Percentiles rank a stretch among this genome's conserved stretches.
These are phyloP conservation scores for Meloidogyne floridensis DNA, from an alignment of 1,140 invertebrate species.

Conservation along the genomic window DNA sequence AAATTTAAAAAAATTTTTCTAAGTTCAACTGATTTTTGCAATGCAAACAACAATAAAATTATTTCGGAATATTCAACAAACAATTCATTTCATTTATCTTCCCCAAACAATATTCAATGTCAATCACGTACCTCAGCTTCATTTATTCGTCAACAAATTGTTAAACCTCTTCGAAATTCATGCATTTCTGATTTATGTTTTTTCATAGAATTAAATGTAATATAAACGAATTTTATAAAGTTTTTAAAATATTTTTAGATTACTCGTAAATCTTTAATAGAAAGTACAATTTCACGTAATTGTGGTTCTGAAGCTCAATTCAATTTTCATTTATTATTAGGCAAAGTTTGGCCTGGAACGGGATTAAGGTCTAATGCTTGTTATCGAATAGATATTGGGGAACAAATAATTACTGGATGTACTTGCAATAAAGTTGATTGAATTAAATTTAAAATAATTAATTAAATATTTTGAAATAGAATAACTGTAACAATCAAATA, in stretches of 20 bases:
- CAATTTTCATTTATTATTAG: slow-evolving; percentile 45
- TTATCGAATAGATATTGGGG: slow-evolving; percentile 31
- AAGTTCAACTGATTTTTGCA: slow-evolving; percentile 24
- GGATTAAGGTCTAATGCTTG: slow-evolving; percentile 40
- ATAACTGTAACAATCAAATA: slow-evolving; percentile 39
- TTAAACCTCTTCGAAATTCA: slow-evolving; percentile 15
- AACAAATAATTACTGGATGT: slow-evolving; percentile 34
- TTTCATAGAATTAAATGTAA: slow-evolving; percentile 36
- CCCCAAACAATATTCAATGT: slow-evolving; percentile 10
- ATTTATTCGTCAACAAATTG: slow-evolving; percentile 23
- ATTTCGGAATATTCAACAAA: slow-evolving; percentile 12
- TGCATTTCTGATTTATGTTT: slow-evolving; percentile 39
- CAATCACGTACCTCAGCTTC: slow-evolving; percentile 27
- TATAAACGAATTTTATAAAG: not conserved
- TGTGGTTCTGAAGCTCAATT: slow-evolving; percentile 39
- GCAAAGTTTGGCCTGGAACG: slow-evolving; percentile 37
- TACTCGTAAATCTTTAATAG: not conserved
- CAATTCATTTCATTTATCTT: not conserved
- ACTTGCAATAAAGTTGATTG: slow-evolving; percentile 28
- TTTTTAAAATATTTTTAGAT: slow-evolving; percentile 18
- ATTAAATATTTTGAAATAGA: slow-evolving; percentile 30
- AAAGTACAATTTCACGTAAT: slow-evolving; percentile 28
- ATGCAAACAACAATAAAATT: not conserved
- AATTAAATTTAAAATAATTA: slow-evolving; percentile 11
- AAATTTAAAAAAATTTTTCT: too few species aligned